These are phyloP conservation scores for Hippocampus mohnikei DNA, from an alignment of 2,113 vertebrate genomes.

Conservation along the genomic window DNA sequence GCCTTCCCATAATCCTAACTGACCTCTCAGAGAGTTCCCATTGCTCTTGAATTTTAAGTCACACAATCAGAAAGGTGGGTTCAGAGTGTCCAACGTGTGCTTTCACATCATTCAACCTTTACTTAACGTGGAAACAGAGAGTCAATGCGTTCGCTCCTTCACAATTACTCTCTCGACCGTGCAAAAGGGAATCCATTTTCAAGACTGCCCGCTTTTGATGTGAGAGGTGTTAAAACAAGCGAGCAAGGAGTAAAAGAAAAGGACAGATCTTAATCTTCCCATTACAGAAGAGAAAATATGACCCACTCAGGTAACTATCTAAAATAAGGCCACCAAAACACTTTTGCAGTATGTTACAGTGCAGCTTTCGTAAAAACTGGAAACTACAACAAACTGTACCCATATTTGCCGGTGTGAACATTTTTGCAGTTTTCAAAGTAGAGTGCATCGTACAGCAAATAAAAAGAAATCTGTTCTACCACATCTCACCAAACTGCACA, in stretches of 20 bases:
- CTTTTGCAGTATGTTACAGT: too few relatives aligned
- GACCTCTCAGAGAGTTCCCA: conserved; percentile 55
- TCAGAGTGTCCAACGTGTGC: conserved; percentile 19
- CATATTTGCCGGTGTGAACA: too few relatives aligned
- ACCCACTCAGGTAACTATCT: too few relatives aligned
- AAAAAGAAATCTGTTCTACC: not conserved
- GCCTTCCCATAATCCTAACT: conserved; percentile 41
- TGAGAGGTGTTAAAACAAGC: not conserved
- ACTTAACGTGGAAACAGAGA: conserved; percentile 16
- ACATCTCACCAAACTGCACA: not conserved
- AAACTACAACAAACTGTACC: too few relatives aligned
- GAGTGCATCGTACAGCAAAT: too few relatives aligned
- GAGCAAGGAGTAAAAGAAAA: not conserved
- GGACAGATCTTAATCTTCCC: not conserved
- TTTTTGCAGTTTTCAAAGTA: too few relatives aligned
- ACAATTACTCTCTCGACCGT: not conserved
- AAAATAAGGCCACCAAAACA: too few relatives aligned
- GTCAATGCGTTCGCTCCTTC: conserved; percentile 5
- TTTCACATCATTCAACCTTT: conserved; percentile 27
- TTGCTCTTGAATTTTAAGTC: conserved; percentile 58
- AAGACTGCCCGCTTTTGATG: not conserved
- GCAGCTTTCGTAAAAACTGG: too few relatives aligned
- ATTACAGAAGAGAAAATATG: too few relatives aligned
- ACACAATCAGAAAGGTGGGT: conserved; percentile 24
- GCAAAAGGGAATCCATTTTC: conserved; percentile 1